Percentiles rank a stretch among this genome's conserved stretches.
phyloP scores from a whole-genome alignment of 2,888 invertebrate species.

The Oscheius sp. region DNA sequence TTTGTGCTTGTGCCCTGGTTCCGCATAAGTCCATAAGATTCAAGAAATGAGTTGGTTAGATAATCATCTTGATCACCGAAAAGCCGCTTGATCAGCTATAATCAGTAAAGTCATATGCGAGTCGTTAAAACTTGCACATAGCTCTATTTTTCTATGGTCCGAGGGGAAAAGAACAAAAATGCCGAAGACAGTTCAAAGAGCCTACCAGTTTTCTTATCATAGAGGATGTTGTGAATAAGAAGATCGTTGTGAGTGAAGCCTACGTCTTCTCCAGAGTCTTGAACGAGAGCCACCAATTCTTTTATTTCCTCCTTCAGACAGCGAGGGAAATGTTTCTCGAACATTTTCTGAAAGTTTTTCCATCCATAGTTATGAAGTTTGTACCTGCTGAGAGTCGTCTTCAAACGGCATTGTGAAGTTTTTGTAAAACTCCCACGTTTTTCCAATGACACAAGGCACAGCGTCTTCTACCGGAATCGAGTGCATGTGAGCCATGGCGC shows the following conservation, averaged over 20 bases:
- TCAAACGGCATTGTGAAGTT: constrained; percentile 38
- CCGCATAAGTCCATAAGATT: too few species aligned
- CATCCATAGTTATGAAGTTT: neutral
- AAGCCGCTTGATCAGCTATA: too few species aligned
- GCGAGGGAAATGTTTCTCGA: constrained; percentile 40
- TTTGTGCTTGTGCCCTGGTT: too few species aligned
- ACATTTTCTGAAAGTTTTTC: constrained; percentile 2
- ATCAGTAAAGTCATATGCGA: too few species aligned
- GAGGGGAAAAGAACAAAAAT: too few species aligned
- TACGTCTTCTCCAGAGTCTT: constrained; percentile 73
- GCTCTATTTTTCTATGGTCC: too few species aligned
- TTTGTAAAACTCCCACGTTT: constrained; percentile 46
- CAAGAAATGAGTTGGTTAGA: too few species aligned
- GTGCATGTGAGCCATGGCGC: constrained; percentile 64
- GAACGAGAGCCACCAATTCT: constrained; percentile 22
- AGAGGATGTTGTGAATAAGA: constrained; percentile 91
- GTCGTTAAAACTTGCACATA: too few species aligned
- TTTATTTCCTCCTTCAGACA: constrained; percentile 39
- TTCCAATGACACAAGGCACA: constrained; percentile 47
- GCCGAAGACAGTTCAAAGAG: neutral
- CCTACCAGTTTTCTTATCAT: constrained; percentile 78
- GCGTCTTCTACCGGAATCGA: constrained; percentile 46
- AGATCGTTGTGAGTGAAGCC: constrained; percentile 98
- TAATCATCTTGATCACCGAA: too few species aligned
- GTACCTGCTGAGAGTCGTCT: constrained; percentile 34